Conservation (phyloP, 2,113 vertebrate species). For the Chitala chitala region DNA sequence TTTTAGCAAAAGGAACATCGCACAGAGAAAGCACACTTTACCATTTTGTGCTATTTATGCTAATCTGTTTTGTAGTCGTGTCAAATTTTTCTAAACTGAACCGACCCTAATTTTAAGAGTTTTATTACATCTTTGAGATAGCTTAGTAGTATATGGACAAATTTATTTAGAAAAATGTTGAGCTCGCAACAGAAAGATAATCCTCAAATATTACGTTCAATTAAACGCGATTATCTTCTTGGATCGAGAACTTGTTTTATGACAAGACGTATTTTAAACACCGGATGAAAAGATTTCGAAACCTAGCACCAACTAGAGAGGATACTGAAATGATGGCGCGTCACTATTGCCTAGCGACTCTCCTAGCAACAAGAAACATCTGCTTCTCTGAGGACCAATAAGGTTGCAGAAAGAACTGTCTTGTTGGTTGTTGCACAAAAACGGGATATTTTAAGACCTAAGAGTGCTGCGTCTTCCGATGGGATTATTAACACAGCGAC, state of each 20-base stretch:
- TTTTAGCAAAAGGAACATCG: too few relatives aligned
- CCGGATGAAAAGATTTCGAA: slow-evolving; percentile 27
- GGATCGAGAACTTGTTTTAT: slow-evolving; percentile 1
- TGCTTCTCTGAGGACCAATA: slow-evolving; percentile 81
- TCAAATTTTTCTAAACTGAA: too few relatives aligned
- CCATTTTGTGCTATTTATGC: too few relatives aligned
- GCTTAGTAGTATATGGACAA: too few relatives aligned
- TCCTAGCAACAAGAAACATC: slow-evolving; percentile 88
- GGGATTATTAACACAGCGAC: slow-evolving; percentile 37
- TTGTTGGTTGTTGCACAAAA: slow-evolving; percentile 42
- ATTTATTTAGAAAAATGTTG: not conserved
- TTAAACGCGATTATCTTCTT: not conserved
- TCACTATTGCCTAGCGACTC: slow-evolving; percentile 69
- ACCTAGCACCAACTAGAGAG: slow-evolving; percentile 31
- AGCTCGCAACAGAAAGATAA: not conserved
- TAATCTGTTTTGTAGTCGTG: too few relatives aligned
- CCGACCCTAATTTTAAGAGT: too few relatives aligned
- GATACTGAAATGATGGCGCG: slow-evolving; percentile 46
- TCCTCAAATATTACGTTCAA: slow-evolving; percentile 7
- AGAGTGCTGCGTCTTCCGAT: slow-evolving; percentile 37
- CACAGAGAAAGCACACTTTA: too few relatives aligned
- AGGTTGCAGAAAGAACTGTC: slow-evolving; percentile 58
- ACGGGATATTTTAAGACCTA: slow-evolving; percentile 53
- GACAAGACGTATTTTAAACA: not conserved
- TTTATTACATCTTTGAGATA: too few relatives aligned